A percentile compares a stretch with the other conserved stretches of the same genome.
Evolutionary conservation across 2,797 vertebrate genomes (phyloP).

Genomic region (Sebastes diaconus): DNA sequence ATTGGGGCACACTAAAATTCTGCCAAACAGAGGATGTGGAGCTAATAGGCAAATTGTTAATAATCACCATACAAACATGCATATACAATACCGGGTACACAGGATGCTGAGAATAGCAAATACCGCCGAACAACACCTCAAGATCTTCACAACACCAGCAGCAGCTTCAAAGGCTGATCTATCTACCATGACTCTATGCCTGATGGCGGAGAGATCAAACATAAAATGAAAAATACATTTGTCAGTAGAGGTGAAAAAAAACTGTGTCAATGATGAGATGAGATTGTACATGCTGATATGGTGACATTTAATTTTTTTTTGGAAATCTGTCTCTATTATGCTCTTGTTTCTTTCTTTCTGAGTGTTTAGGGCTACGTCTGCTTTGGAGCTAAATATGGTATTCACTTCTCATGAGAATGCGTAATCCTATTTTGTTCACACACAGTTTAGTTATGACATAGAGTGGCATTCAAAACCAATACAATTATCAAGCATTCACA

Average conservation of each 20-base stretch:
- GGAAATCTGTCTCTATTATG: background rate
- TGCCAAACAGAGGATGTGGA: background rate
- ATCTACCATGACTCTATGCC: constrained; percentile 27
- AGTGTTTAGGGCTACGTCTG: background rate
- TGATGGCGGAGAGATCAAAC: constrained; percentile 47
- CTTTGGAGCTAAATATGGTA: background rate
- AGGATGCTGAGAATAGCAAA: constrained; percentile 13
- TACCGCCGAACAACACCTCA: background rate
- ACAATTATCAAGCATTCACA: background rate
- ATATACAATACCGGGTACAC: background rate
- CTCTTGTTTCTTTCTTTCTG: background rate
- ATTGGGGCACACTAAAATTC: background rate
- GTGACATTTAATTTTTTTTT: background rate
- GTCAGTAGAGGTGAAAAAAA: background rate
- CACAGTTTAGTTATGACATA: background rate
- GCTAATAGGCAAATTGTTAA: background rate
- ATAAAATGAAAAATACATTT: constrained; percentile 17
- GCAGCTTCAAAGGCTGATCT: constrained; percentile 51
- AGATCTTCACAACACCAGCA: constrained; percentile 11
- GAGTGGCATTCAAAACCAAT: background rate
- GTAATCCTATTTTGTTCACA: background rate
- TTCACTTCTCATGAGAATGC: background rate
- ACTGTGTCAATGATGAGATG: constrained; percentile 7
- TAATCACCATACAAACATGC: constrained; percentile 14
- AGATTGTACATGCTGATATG: background rate